phyloP scores from a whole-genome alignment of 2,888 invertebrate genomes.

The Thera britannica region DNA sequence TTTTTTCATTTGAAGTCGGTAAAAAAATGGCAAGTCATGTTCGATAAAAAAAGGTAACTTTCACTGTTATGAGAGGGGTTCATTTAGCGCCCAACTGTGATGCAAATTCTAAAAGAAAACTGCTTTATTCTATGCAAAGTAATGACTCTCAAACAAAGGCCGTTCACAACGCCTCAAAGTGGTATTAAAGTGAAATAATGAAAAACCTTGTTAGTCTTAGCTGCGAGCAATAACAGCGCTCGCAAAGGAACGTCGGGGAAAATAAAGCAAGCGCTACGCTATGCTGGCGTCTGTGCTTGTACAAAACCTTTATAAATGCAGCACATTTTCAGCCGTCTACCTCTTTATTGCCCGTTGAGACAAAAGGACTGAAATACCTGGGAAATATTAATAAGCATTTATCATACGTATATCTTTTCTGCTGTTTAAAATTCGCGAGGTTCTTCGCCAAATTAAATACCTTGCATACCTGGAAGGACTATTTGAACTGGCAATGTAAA shows the following conservation, averaged over 20 bases:
- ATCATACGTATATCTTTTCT: slow-evolving; percentile 56
- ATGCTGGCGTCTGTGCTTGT: slow-evolving; percentile 42
- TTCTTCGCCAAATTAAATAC: slow-evolving; percentile 53
- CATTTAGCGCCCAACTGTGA: slow-evolving; percentile 1
- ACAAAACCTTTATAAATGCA: slow-evolving; percentile 30
- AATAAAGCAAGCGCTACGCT: slow-evolving; percentile 69
- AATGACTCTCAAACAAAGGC: slow-evolving; percentile 52
- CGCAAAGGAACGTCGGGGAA: slow-evolving; percentile 73
- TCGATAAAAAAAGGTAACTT: background rate
- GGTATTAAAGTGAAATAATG: slow-evolving; percentile 82
- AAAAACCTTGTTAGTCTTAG: slow-evolving; percentile 81
- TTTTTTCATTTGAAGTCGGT: no score
- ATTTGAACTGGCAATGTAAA: slow-evolving; percentile 49
- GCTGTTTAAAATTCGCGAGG: slow-evolving; percentile 48
- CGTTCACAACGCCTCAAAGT: slow-evolving; percentile 67
- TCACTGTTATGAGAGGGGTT: background rate
- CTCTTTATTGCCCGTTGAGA: slow-evolving; percentile 78
- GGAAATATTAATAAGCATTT: slow-evolving; percentile 77
- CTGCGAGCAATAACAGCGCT: slow-evolving; percentile 74
- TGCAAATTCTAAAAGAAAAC: slow-evolving; percentile 25
- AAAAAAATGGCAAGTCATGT: no score
- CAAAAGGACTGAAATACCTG: slow-evolving; percentile 74
- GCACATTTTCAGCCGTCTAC: slow-evolving; percentile 69
- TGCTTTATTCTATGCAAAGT: slow-evolving; percentile 34
- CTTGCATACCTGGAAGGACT: slow-evolving; percentile 44